Conservation (phyloP, 2,113 vertebrate genomes). For the Crotalus viridis region DNA sequence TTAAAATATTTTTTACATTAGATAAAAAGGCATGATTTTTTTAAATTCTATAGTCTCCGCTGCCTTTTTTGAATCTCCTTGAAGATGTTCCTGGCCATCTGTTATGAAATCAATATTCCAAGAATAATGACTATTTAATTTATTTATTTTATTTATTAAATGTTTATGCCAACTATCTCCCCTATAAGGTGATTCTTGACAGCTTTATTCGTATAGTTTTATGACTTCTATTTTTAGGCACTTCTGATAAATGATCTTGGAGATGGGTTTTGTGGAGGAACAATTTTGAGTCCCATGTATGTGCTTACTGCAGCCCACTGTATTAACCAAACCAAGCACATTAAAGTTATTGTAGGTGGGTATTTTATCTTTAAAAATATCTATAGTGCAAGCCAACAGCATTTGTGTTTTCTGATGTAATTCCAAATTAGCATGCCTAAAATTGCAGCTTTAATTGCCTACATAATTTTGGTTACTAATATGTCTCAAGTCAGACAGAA, state of each 20-base stretch:
- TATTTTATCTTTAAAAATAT: background rate
- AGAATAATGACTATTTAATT: background rate
- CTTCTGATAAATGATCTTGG: conserved; percentile 78
- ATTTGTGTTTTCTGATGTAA: background rate
- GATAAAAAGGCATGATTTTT: background rate
- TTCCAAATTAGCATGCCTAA: background rate
- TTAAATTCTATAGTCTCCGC: background rate
- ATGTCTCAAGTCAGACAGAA: background rate
- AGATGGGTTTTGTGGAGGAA: conserved; percentile 87
- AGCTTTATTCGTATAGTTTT: background rate
- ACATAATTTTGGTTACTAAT: background rate
- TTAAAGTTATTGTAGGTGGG: conserved; percentile 83
- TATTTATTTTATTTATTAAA: background rate
- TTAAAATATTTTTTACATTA: background rate
- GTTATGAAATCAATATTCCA: background rate
- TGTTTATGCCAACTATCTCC: background rate
- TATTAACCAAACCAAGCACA: conserved; percentile 75
- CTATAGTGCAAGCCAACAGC: background rate
- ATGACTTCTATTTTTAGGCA: conserved; percentile 70
- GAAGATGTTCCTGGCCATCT: background rate
- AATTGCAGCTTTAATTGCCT: background rate
- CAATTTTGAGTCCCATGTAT: conserved; percentile 79
- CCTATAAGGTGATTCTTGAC: background rate
- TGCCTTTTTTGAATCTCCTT: background rate
- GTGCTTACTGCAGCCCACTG: conserved; percentile 91